These are phyloP conservation scores for Drosophila pegasa DNA, from an alignment of 2,888 invertebrate genomes.

Conservation along the genomic window DNA sequence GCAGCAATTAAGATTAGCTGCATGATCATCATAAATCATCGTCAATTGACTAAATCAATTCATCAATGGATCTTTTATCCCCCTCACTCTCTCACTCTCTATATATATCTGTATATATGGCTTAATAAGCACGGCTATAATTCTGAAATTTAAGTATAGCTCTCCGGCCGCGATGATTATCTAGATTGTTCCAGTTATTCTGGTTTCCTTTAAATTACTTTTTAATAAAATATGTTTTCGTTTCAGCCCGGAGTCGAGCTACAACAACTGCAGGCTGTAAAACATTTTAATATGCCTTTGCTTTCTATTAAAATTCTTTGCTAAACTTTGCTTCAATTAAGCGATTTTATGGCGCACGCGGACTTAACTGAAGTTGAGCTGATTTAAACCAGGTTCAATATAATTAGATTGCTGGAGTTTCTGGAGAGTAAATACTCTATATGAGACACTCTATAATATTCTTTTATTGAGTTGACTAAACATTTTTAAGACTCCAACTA, in stretches of 20 bases:
- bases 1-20: conserved; percentile 42
- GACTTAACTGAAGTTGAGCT: not conserved
- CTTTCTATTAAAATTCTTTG: not conserved
- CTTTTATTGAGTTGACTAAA: not conserved
- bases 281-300: not conserved
- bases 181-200: conserved; percentile 38
- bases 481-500: not conserved
- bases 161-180: conserved; percentile 12
- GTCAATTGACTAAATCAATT: conserved; percentile 36
- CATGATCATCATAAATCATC: conserved; percentile 49
- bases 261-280: conserved; percentile 1
- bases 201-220: conserved; percentile 29
- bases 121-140: conserved; percentile 19
- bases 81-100: not conserved
- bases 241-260: too few relatives aligned
- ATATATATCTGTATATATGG: not conserved
- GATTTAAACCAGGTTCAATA: too few relatives aligned
- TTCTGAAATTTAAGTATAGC: conserved; percentile 12
- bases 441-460: not conserved
- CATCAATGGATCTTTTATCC: conserved; percentile 25
- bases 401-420: too few relatives aligned
- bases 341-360: not conserved
- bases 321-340: not conserved
- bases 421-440: not conserved
- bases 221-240: not conserved